phyloP scores from a whole-genome alignment of 2,888 invertebrate species.

The Idaea biselata region DNA sequence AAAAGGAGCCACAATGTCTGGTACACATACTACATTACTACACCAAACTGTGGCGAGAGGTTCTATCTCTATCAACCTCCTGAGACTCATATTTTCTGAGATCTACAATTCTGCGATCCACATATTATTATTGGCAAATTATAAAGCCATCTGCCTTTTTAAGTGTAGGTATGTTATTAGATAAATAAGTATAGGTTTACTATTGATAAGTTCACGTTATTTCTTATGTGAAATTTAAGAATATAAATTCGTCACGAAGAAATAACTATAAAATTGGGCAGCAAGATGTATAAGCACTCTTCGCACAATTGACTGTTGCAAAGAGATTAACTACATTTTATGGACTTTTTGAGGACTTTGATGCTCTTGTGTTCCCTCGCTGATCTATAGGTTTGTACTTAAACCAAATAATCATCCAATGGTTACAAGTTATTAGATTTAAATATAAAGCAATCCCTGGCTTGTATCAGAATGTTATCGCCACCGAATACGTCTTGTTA shows the following conservation, averaged over 20 bases:
- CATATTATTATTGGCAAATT: not conserved
- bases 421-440: not conserved
- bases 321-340: not conserved
- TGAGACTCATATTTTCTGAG: not conserved
- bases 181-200: not conserved
- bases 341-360: not conserved
- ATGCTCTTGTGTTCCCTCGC: not conserved
- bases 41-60: not conserved
- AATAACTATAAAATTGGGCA: not conserved
- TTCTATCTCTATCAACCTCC: not conserved
- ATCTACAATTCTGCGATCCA: not conserved
- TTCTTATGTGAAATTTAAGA: not conserved
- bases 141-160: not conserved
- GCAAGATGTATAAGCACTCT: not conserved
- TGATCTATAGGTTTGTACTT: not conserved
- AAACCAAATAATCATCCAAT: not conserved
- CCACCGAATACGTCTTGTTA: slow-evolving; percentile 19
- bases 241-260: no score
- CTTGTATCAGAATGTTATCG: slow-evolving; percentile 14
- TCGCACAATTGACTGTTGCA: not conserved
- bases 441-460: not conserved
- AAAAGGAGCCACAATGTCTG: no score
- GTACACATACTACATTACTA: no score
- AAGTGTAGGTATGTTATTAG: not conserved
- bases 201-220: not conserved